Base-by-base conservation (phyloP, 2,888 invertebrate species). In the Drosophila mercatorum region DNA sequence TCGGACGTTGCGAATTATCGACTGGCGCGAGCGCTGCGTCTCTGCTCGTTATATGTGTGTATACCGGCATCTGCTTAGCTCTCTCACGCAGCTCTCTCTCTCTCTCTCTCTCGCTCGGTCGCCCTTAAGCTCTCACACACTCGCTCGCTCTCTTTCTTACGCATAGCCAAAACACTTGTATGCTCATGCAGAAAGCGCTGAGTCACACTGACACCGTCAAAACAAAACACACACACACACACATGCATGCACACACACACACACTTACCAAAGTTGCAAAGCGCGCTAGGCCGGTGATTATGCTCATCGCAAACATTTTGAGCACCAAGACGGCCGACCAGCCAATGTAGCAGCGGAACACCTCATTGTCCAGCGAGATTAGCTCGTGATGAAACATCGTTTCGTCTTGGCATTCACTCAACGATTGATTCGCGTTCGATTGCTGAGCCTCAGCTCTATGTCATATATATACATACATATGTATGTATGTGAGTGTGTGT, bases 271-370 rank as follows among this genome's bases (percentile, higher is more conserved):
- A 75, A 52, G 92, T 93, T 44, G 81, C 80, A 26, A 93, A 90
- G n/a, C 94, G 85, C 60, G 89, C 86, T 11, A 91, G 65, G 7
- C 91, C 93, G 5, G 93, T 93, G n/a, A 93, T 75, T 2, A 91
- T 22, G 6, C 91, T 83, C 92, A 93, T 92, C 4, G 87, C 65
- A 40, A 93, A 74, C 84, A 93, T 91, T 89, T 94, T 94, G 0
- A 93, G 65, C 3, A 91, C 89, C 53, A 94, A 72, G 34, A 93
- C 40, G 3, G 89, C 86, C 7, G 83, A 73, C 89, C 93, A 93
- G 60, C 93, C 92, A 10, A 90, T 73, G 80, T 92, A 93, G 12
- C 90, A 77, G 26, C 80, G 84, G 64, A 93, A 93, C 12, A 93
- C 91, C 22, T 67, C 80, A 60, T 90, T 90, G 3, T 90, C 72